A percentile compares a stretch with the other conserved stretches of the same genome.
phyloP scores from a whole-genome alignment of 1,140 invertebrate species.

The Chionoecetes opilio region DNA sequence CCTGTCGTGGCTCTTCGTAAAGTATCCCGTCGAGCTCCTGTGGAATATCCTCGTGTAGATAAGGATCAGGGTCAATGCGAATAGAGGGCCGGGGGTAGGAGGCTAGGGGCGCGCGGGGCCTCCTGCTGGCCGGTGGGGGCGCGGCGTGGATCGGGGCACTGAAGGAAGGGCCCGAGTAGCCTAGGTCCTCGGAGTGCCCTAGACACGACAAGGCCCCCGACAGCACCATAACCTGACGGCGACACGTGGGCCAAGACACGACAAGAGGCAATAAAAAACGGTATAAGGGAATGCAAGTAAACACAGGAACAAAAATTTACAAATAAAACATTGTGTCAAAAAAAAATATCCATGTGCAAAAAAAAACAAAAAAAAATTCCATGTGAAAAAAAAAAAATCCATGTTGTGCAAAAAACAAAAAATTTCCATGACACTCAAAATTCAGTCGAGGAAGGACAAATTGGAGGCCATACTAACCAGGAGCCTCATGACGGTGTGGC shows the following conservation, averaged over 20 bases:
- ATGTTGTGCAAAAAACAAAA: too few species aligned
- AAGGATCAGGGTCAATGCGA: background rate
- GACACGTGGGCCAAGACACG: too few species aligned
- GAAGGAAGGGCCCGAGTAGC: background rate
- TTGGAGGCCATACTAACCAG: background rate
- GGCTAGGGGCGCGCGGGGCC: background rate
- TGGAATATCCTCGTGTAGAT: background rate
- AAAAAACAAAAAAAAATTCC: too few species aligned
- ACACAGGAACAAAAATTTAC: too few species aligned
- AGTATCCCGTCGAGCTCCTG: background rate
- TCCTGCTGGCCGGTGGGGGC: background rate
- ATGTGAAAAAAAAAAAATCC: too few species aligned
- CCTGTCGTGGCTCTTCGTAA: background rate
- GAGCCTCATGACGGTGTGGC: background rate
- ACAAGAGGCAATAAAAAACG: too few species aligned
- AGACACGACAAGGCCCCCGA: background rate
- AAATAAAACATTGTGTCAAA: too few species aligned
- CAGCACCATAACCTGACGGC: background rate
- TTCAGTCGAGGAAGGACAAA: too few species aligned
- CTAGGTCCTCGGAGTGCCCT: background rate
- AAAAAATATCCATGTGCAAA: too few species aligned
- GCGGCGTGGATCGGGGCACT: background rate
- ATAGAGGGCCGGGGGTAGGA: background rate
- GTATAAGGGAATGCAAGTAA: too few species aligned
- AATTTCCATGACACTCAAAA: too few species aligned